Base-by-base conservation (phyloP, 2,888 invertebrate species). In the Melangyna quadrimaculata region DNA sequence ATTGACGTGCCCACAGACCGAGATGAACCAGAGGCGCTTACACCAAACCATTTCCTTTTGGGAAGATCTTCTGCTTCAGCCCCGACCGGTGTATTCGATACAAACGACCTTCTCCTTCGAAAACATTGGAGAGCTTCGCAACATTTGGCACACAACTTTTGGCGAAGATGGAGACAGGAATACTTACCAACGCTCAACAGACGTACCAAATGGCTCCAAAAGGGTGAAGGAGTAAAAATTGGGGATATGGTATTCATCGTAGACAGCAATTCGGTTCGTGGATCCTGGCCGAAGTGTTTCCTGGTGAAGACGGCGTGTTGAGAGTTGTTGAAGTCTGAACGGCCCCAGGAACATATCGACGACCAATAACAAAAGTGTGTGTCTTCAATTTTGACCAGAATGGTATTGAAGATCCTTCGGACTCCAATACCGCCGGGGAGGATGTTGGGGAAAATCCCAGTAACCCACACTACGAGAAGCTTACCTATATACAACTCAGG, bases 221-320 rank as follows among this genome's bases (percentile, higher is more conserved):
- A 53, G 7, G 43, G 88, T 87, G 88, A 65, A 29, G 8, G 43
- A 86, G 8, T 89, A 7, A 53, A 27, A 14, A 6, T 53, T 53
- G 51, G 51, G 27, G 51, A 53, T 17, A 24, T 53, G 24, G 51
- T 53, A 14, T 14, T 27, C 14, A 22, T 53, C 12, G 27, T 27
- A 73, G 29, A 40, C n/a, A n/a, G 40, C 6, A 40, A 40, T n/a
- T 4, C 40, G n/a, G n/a, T n/a, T 40, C 40, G 40, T 6, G 57
- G 67, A 43, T 53, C 63, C 7, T 87, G 79, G 79, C 75, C 87
- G 8, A 27, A 74, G 10, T 86, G 77, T 3, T 63, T 32, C 71
- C 77, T 27, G 83, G 77, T 19, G 37, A 40, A 10, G 80, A 80
- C 40, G 69, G 74, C 8, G 12, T 73, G n/a, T 61, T 74, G 22